phyloP scores from a whole-genome alignment of 1,140 invertebrate genomes.

The Drosophila tristis region DNA sequence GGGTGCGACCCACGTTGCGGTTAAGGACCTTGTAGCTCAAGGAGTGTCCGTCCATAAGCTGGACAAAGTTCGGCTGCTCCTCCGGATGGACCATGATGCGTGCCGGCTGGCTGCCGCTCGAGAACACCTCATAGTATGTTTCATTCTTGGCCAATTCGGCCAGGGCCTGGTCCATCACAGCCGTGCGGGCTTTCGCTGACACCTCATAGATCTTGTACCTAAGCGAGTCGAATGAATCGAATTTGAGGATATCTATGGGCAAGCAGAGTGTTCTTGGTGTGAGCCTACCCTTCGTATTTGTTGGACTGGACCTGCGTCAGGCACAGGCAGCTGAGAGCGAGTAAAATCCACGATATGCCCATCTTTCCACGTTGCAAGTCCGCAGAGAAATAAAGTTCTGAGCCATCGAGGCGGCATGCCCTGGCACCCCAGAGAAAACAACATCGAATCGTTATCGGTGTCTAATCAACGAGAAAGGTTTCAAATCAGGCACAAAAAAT shows the following conservation, averaged over 20 bases:
- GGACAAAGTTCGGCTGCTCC: slow-evolving; percentile 44
- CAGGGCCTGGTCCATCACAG: not conserved
- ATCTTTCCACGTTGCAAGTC: slow-evolving; percentile 45
- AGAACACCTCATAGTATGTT: slow-evolving; percentile 54
- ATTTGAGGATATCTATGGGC: not conserved
- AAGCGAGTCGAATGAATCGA: not conserved
- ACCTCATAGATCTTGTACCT: slow-evolving; percentile 66
- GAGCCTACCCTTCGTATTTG: slow-evolving; percentile 57
- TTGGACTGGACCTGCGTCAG: slow-evolving; percentile 16
- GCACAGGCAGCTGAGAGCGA: slow-evolving; percentile 18
- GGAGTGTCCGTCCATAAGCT: slow-evolving; percentile 28
- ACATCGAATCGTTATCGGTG: slow-evolving; percentile 25
- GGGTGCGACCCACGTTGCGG: slow-evolving; percentile 52
- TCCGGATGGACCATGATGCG: slow-evolving; percentile 61
- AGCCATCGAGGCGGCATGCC: not conserved
- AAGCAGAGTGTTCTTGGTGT: too few relatives aligned
- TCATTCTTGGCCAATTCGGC: slow-evolving; percentile 41
- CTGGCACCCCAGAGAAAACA: not conserved
- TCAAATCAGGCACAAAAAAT: slow-evolving; percentile 16
- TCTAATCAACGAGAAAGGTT: slow-evolving; percentile 4
- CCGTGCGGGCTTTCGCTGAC: slow-evolving; percentile 19
- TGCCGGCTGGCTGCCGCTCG: not conserved
- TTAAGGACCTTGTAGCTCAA: slow-evolving; percentile 46
- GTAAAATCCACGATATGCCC: slow-evolving; percentile 32
- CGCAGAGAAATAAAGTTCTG: slow-evolving; percentile 16